Evolutionary conservation across 2,113 vertebrate species (phyloP).

Genomic region (Neodon shergylaensis): DNA sequence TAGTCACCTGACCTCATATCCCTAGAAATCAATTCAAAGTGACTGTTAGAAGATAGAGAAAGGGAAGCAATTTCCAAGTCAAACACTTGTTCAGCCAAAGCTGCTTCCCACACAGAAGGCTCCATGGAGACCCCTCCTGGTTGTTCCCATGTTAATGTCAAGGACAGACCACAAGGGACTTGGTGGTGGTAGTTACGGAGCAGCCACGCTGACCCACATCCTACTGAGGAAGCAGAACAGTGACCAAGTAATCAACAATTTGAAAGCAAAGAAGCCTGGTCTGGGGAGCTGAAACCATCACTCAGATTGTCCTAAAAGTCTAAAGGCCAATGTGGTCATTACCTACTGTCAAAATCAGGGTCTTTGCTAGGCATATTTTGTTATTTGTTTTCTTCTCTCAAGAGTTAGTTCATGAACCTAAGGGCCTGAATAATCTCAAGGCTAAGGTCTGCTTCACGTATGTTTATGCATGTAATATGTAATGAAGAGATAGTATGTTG

Average conservation of each 20-base stretch:
- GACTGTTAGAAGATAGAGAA: neutral
- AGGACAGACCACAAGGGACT: neutral
- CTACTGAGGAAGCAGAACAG: neutral
- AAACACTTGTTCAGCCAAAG: neutral
- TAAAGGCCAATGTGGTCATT: neutral
- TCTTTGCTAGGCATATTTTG: neutral
- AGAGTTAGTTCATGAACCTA: neutral
- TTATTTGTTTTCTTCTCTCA: neutral
- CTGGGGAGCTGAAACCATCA: neutral
- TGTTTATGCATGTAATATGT: neutral
- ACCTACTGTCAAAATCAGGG: neutral
- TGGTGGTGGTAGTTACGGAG: too few relatives aligned
- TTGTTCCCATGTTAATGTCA: too few relatives aligned
- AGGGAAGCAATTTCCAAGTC: neutral
- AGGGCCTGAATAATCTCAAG: neutral
- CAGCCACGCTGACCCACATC: neutral
- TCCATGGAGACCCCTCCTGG: fast-evolving
- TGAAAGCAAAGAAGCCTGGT: neutral
- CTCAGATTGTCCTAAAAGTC: neutral
- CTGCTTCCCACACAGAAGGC: too few relatives aligned
- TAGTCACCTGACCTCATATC: neutral
- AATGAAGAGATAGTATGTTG: neutral
- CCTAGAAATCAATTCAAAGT: neutral
- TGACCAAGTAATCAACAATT: neutral
- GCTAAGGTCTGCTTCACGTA: neutral